Conservation (phyloP, 1,140 invertebrate species). For the Vollenhovia emeryi region DNA sequence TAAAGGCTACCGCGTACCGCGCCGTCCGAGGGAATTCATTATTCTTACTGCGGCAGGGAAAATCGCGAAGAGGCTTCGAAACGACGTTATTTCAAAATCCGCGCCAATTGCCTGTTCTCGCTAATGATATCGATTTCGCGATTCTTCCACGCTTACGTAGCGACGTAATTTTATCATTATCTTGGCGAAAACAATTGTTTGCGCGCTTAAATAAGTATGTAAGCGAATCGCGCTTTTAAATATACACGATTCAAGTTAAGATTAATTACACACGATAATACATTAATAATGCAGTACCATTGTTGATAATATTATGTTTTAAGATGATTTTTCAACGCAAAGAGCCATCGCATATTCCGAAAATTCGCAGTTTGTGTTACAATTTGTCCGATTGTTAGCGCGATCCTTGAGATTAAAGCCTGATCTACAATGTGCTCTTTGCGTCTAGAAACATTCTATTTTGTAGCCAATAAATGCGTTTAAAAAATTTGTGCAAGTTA, state of each 20-base stretch:
- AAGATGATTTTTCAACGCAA: neutral
- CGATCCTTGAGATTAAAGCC: neutral
- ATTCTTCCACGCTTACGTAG: neutral
- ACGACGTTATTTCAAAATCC: neutral
- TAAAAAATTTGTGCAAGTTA: too few species aligned
- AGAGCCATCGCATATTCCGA: neutral
- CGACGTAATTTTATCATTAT: neutral
- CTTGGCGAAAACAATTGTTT: neutral
- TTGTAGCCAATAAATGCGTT: too few species aligned
- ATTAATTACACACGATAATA: too few species aligned
- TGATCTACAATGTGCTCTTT: too few species aligned
- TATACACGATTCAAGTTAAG: neutral
- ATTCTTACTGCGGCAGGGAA: neutral
- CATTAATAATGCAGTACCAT: neutral
- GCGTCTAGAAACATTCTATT: too few species aligned
- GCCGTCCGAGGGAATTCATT: conserved; percentile 14
- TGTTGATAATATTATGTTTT: too few species aligned
- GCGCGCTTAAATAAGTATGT: neutral
- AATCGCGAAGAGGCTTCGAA: neutral
- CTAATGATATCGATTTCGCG: neutral
- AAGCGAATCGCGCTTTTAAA: too few species aligned
- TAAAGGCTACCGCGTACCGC: conserved; percentile 43
- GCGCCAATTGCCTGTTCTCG: neutral
- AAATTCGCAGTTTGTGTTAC: neutral
- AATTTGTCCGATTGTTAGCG: neutral